Percentiles rank a stretch among this genome's conserved stretches.
phyloP scores from a whole-genome alignment of 2,888 invertebrate species.

The Dryobotodes eremita region DNA sequence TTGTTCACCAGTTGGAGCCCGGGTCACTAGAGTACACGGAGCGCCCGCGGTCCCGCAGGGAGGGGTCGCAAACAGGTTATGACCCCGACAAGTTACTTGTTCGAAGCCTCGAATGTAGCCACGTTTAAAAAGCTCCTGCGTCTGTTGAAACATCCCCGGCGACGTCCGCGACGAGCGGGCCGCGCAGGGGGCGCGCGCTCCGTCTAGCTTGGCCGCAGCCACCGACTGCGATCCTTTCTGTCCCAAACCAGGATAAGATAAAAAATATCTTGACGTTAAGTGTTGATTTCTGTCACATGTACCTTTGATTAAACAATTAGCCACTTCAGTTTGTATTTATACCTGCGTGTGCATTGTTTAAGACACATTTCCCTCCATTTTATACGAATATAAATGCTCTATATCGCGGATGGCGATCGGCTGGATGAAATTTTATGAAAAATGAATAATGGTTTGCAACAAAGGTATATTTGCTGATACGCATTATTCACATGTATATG shows the following conservation, averaged over 20 bases:
- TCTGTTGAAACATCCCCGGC: conserved; percentile 71
- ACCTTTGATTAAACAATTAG: conserved; percentile 71
- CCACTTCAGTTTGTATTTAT: conserved; percentile 45
- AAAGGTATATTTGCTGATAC: conserved; percentile 63
- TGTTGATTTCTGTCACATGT: conserved; percentile 77
- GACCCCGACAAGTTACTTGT: conserved; percentile 90
- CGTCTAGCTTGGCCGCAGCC: conserved; percentile 74
- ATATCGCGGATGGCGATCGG: conserved; percentile 43
- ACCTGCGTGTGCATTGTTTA: conserved; percentile 8
- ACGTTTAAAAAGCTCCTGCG: conserved; percentile 77
- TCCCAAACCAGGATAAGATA: conserved; percentile 89
- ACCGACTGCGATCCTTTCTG: conserved; percentile 82
- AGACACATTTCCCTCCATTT: conserved; percentile 6
- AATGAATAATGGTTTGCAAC: conserved; percentile 59
- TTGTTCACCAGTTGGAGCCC: conserved; percentile 77
- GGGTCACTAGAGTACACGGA: conserved; percentile 86
- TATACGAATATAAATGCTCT: conserved; percentile 14
- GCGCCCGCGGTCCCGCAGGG: conserved; percentile 85
- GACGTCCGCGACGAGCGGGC: conserved; percentile 54
- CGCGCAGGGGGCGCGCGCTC: conserved; percentile 71
- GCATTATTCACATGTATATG: conserved; percentile 75
- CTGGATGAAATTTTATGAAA: conserved; percentile 64
- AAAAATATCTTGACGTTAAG: conserved; percentile 83
- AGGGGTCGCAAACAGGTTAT: conserved; percentile 91
- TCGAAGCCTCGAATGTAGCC: conserved; percentile 85